phyloP scores from a whole-genome alignment of 2,888 invertebrate genomes.

The Synanthedon andrenaeformis region DNA sequence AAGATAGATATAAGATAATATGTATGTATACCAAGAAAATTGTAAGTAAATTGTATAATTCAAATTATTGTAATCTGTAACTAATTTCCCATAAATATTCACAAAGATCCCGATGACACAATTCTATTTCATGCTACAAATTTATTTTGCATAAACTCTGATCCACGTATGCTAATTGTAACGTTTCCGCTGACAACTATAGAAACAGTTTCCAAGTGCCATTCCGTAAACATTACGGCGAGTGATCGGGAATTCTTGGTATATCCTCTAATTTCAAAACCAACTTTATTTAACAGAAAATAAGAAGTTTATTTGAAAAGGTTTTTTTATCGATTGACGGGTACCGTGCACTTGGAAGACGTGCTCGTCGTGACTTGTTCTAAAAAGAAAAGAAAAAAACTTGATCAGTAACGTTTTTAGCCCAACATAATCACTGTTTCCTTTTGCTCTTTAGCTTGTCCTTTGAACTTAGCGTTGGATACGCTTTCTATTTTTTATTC shows the following conservation, averaged over 20 bases:
- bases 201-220: conserved; percentile 21
- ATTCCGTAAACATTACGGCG: conserved; percentile 11
- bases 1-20: no score
- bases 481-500: background rate
- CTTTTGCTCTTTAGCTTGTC: conserved; percentile 8
- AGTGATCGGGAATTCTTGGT: conserved; percentile 13
- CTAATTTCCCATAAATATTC: background rate
- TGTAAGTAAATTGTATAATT: no score
- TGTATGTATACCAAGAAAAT: no score
- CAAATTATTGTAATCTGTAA: no score
- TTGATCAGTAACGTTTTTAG: conserved; percentile 2
- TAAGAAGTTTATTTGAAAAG: background rate
- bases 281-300: background rate
- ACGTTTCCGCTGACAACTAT: conserved; percentile 24
- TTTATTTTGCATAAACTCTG: conserved; percentile 25
- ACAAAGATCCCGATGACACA: background rate
- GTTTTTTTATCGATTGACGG: background rate
- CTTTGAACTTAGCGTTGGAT: conserved; percentile 7
- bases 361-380: conserved; percentile 1
- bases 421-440: conserved; percentile 20
- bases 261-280: background rate
- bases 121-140: conserved; percentile 17
- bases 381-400: conserved; percentile 4
- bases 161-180: conserved; percentile 33
- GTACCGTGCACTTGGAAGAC: conserved; percentile 1